Percentiles rank a stretch among this genome's conserved stretches.
Evolutionary conservation across 2,888 invertebrate genomes (phyloP).

Genomic region (Xestia xanthographa): DNA sequence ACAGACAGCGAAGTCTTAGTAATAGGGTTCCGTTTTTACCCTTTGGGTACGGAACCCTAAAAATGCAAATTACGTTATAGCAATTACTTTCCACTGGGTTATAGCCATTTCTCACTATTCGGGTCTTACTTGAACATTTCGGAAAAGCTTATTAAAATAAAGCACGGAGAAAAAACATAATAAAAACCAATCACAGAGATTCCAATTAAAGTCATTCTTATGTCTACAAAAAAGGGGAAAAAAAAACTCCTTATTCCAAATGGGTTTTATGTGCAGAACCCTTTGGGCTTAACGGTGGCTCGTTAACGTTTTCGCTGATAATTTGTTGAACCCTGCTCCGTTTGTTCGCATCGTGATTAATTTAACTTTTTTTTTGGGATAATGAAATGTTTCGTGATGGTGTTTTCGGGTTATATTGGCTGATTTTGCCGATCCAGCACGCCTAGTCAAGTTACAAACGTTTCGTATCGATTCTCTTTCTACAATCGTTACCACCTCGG

Average conservation of each 20-base stretch:
- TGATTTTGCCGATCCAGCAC: constrained; percentile 18
- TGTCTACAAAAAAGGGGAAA: constrained; percentile 19
- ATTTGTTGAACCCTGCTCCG: constrained; percentile 46
- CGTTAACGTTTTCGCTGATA: constrained; percentile 56
- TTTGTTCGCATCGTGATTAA: constrained; percentile 47
- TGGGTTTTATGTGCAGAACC: constrained; percentile 43
- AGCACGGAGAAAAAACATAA: constrained; percentile 3
- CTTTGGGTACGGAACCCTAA: no score
- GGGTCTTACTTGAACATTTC: neutral
- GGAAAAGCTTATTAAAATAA: neutral
- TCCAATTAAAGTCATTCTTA: constrained; percentile 43
- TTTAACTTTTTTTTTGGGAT: constrained; percentile 33
- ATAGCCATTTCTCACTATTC: neutral
- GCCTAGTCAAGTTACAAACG: no score
- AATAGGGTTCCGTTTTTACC: no score
- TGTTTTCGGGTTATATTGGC: constrained; percentile 20
- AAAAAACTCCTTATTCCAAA: constrained; percentile 30
- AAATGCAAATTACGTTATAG: neutral
- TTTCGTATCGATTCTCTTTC: no score
- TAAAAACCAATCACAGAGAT: constrained; percentile 25
- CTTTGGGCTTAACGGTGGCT: constrained; percentile 46
- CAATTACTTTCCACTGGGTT: neutral
- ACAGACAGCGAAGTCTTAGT: no score
- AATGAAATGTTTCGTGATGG: constrained; percentile 18
- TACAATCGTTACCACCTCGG: no score